Base-by-base conservation (phyloP, 2,797 vertebrate species). In the Balearica regulorum region DNA sequence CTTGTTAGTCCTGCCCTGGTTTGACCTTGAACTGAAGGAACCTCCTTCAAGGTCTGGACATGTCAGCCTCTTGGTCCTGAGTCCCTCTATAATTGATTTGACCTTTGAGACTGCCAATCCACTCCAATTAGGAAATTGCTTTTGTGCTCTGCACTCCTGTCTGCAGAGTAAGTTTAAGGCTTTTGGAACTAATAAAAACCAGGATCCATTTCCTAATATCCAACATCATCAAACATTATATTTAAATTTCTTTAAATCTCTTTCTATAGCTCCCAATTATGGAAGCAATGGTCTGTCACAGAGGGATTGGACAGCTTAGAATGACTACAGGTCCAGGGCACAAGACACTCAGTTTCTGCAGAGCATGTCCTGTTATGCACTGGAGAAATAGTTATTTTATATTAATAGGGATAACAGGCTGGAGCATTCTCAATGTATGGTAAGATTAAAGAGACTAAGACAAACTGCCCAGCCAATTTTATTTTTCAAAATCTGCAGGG, bases 61-160 rank as follows among this genome's bases (percentile, higher is more conserved):
- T 18, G 21, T 3, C 24, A 78, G 3, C 5, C 9, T 35, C 17
- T 25, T 33, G 8, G 24, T 72, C 26, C 69, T 72, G 37, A 16
- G 11, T 31, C 3, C 14, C 31, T 54, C 11, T 37, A 0, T 11
- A 21, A 66, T 11, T n/a, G 13, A 18, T 43, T n/a, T 1, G 13
- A 72, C 15, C 6, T 66, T 24, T 61, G 51, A 55, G n/a, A 37
- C 10, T 53, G 31, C 11, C 39, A 62, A 13, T 26, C 22, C 43
- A 35, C 4, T 18, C 26, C 28, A 39, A 8, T 19, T 33, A 55
- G 13, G 44, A 66, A 73, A 21, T 13, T 25, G 46, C 7, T 92
- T 43, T 37, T 53, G 9, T 29, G 16, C 51, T 48, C 55, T 78
- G 31, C 57, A 4, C 9, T 46, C 21, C 6, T 9, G 8, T 16